Evolutionary conservation across 2,113 vertebrate genomes (phyloP).

Genomic region (Pelmatolapia mariae): DNA sequence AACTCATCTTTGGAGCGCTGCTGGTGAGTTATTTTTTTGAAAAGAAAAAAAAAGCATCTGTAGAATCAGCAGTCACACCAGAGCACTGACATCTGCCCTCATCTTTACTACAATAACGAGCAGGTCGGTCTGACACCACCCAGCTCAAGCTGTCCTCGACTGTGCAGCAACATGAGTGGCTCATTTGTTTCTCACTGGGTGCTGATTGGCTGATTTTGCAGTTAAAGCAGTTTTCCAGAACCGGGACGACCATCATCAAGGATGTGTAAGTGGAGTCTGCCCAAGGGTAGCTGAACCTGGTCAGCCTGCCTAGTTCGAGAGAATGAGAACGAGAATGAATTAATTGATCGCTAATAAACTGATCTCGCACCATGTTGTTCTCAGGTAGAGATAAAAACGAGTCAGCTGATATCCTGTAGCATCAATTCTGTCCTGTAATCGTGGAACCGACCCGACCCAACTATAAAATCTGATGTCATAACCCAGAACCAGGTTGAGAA

Average conservation of each 20-base stretch:
- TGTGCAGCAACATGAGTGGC: neutral
- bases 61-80: neutral
- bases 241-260: neutral
- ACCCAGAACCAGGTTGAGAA: neutral
- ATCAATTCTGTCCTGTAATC: neutral
- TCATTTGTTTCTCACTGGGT: neutral
- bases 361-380: neutral
- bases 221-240: neutral
- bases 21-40: neutral
- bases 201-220: neutral
- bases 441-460: neutral
- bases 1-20: neutral
- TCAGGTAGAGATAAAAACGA: neutral
- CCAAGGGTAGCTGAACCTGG: neutral
- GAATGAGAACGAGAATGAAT: neutral
- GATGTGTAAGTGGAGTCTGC: neutral
- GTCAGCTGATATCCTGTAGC: neutral
- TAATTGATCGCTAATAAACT: neutral
- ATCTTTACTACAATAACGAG: neutral
- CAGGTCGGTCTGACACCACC: neutral
- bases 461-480: neutral
- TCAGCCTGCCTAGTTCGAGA: neutral
- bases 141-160: neutral
- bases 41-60: neutral
- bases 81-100: neutral